Percentiles rank a stretch among this genome's conserved stretches.
Conservation (phyloP, 2,113 vertebrate genomes). For the Bos indicus region DNA sequence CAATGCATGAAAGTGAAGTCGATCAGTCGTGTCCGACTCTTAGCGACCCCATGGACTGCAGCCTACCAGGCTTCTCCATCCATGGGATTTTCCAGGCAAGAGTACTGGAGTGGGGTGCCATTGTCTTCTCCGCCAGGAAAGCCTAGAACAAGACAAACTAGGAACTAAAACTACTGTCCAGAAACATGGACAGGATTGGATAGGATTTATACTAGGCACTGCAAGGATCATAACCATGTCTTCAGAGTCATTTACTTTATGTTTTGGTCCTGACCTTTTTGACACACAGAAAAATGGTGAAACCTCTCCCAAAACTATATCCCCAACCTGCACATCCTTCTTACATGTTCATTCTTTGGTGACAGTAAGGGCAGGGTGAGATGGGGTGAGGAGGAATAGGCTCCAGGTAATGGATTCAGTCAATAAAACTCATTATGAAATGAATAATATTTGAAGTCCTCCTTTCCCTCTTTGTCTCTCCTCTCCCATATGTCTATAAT, state of each 20-base stretch:
- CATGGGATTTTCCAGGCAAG: background rate
- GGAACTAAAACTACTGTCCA: background rate
- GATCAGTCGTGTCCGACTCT: background rate
- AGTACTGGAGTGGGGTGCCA: background rate
- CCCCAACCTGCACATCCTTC: fast-evolving
- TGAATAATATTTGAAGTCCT: background rate
- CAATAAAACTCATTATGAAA: background rate
- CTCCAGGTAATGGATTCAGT: background rate
- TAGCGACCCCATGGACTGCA: background rate
- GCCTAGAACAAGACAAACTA: background rate
- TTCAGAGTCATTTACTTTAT: background rate
- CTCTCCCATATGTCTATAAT: background rate
- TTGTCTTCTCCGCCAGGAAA: background rate
- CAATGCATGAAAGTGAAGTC: background rate
- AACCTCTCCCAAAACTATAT: background rate
- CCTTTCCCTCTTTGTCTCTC: background rate
- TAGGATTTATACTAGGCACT: background rate
- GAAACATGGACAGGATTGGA: background rate
- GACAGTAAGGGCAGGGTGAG: background rate
- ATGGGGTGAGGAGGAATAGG: background rate
- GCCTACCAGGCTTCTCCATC: background rate
- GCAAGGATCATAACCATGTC: background rate
- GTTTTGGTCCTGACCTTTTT: background rate
- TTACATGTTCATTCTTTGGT: background rate
- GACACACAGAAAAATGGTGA: background rate